Conservation (phyloP, 1,140 invertebrate species). For the Geopemphigus sp. region DNA sequence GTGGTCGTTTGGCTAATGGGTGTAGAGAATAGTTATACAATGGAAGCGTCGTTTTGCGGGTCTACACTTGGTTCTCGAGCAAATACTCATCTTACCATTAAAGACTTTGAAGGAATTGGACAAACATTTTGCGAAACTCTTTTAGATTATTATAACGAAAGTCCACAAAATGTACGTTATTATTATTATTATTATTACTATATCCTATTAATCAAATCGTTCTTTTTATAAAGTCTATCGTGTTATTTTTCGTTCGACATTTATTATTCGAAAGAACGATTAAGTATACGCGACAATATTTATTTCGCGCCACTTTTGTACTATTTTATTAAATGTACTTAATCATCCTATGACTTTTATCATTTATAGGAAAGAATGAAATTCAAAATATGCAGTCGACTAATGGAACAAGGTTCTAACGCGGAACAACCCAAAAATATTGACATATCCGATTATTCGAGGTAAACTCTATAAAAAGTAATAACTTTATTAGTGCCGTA, state of each 20-base stretch:
- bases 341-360: not conserved
- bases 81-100: conserved; percentile 80
- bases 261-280: no score
- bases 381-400: conserved; percentile 73
- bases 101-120: conserved; percentile 80
- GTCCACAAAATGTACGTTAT: conserved; percentile 73
- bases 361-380: conserved; percentile 67
- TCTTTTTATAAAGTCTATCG: no score
- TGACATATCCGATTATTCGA: conserved; percentile 79
- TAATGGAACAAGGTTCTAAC: conserved; percentile 79
- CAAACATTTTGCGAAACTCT: conserved; percentile 88
- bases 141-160: conserved; percentile 84
- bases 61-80: conserved; percentile 74
- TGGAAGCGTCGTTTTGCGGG: conserved; percentile 91
- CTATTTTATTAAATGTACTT: not conserved
- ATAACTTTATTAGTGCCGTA: no score
- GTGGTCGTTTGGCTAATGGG: conserved; percentile 94
- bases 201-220: no score
- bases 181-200: not conserved
- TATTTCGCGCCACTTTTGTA: no score
- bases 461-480: conserved; percentile 57
- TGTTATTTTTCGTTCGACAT: no score
- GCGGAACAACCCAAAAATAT: conserved; percentile 85
- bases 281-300: no score
- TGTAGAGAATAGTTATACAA: conserved; percentile 88